phyloP scores from a whole-genome alignment of 92 coral and sea anemone species.

The Epizoanthus fatuus region DNA sequence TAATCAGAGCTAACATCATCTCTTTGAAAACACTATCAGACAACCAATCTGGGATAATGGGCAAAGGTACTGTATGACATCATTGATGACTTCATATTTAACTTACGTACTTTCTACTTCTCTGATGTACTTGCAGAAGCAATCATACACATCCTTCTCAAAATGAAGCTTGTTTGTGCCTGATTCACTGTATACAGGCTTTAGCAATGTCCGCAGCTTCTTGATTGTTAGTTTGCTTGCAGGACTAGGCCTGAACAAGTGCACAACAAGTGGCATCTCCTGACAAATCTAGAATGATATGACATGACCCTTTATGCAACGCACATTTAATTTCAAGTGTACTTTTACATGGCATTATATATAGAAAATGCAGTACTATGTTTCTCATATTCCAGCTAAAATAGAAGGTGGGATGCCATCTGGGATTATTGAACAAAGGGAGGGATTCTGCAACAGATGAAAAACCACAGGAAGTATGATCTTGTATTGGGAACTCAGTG shows the following conservation, averaged over 20 bases:
- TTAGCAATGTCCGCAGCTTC: slow-evolving; percentile 31
- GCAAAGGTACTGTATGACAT: slow-evolving; percentile 19
- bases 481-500: no score
- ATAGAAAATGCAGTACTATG: slow-evolving; percentile 24
- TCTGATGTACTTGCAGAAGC: slow-evolving; percentile 68
- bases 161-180: slow-evolving; percentile 36
- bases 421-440: no score
- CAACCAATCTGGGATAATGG: slow-evolving; percentile 31
- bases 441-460: no score
- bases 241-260: slow-evolving; percentile 32
- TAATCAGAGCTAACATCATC: slow-evolving; percentile 25
- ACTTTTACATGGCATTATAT: slow-evolving; percentile 26
- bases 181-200: slow-evolving; percentile 41
- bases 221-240: slow-evolving; percentile 32
- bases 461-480: no score
- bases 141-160: slow-evolving; percentile 74
- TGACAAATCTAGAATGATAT: slow-evolving; percentile 43
- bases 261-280: slow-evolving; percentile 37
- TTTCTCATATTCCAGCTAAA: slow-evolving; percentile 29
- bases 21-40: slow-evolving; percentile 23
- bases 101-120: slow-evolving; percentile 73
- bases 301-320: slow-evolving; percentile 28
- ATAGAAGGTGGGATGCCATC: no score
- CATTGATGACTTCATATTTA: slow-evolving; percentile 20
- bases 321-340: slow-evolving; percentile 20